Base-by-base conservation (phyloP, 2,113 vertebrate genomes). In the Odocoileus hemionus region DNA sequence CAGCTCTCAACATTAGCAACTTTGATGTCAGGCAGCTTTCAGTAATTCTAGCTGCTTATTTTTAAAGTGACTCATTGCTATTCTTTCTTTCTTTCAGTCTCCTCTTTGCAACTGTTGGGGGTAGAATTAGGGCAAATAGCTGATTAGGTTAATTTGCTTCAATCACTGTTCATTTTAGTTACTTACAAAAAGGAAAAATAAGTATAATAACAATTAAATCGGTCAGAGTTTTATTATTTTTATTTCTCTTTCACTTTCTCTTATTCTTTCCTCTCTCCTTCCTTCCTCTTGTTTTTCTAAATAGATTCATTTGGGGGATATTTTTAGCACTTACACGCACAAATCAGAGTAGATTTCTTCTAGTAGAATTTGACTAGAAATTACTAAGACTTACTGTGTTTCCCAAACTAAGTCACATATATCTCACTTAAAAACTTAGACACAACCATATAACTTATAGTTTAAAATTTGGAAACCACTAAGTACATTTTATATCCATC, bases 351-450 rank as follows among this genome's bases (percentile, higher is more conserved):
- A 78, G 6, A 55, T 70, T 84, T 96, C 61, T 89, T 50, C 28
- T 89, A 43, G 36, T 45, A 86, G 60, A 94, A 61, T 93, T 64
- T 95, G 83, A 52, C 60, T 89, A 87, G 47, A 84, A 91, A 95
- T 82, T 87, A 67, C 16, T 57, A 50, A 50, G 19, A 55, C 8
- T 70, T 55, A 55, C 79, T 96, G 61, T 83, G 17, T 87, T 93
- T 96, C 47, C 33, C 36, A 91, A 92, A 80, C 11, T 87, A 95
- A 97, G 14, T 91, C 58, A 93, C 19, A 96, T 89, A 36, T 12
- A 76, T 85, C 64, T 95, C 47, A 94, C 39, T 76, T 78, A 89
- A 86, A 94, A 93, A 90, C 90, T 96, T 83, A 78, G 67, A 74
- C 28, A 55, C 7, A 52, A 55, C 30, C 17, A 33, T 87, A 4